Conservation (phyloP, 1,140 invertebrate species). For the Tachypleus tridentatus region DNA sequence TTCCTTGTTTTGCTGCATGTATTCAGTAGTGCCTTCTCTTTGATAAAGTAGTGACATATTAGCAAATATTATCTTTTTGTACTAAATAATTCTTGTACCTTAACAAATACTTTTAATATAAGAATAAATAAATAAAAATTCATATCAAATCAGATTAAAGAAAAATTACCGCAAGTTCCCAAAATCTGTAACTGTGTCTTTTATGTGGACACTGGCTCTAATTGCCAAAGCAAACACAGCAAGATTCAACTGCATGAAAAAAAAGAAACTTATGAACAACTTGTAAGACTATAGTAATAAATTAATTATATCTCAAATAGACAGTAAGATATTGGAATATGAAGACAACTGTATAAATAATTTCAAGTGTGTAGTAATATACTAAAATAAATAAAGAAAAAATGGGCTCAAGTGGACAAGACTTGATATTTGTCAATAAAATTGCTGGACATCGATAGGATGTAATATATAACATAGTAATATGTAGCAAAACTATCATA, state of each 20-base stretch:
- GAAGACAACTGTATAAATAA: constrained; percentile 5
- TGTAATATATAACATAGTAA: too few species aligned
- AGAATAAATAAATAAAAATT: too few species aligned
- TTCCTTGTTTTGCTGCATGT: too few species aligned
- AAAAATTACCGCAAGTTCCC: constrained; percentile 59
- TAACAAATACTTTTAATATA: too few species aligned
- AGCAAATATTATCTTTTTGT: too few species aligned
- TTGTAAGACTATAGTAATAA: background rate
- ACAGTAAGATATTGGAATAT: constrained; percentile 11
- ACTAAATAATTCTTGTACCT: too few species aligned
- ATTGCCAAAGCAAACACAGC: constrained; percentile 70
- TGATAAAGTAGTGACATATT: too few species aligned
- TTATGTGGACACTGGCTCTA: constrained; percentile 76
- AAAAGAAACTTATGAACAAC: constrained; percentile 4
- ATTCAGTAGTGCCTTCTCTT: too few species aligned
- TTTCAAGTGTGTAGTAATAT: background rate
- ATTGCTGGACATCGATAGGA: too few species aligned
- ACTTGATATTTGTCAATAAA: too few species aligned
- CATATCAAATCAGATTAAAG: background rate
- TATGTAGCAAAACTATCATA: too few species aligned
- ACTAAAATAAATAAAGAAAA: constrained; percentile 7
- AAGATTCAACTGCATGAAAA: constrained; percentile 37
- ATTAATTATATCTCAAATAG: constrained; percentile 1
- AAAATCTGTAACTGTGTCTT: constrained; percentile 79
- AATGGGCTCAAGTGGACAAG: too few species aligned